Evolutionary conservation across 92 coral and sea anemone species (phyloP).

Genomic region (Diadumene lineata): DNA sequence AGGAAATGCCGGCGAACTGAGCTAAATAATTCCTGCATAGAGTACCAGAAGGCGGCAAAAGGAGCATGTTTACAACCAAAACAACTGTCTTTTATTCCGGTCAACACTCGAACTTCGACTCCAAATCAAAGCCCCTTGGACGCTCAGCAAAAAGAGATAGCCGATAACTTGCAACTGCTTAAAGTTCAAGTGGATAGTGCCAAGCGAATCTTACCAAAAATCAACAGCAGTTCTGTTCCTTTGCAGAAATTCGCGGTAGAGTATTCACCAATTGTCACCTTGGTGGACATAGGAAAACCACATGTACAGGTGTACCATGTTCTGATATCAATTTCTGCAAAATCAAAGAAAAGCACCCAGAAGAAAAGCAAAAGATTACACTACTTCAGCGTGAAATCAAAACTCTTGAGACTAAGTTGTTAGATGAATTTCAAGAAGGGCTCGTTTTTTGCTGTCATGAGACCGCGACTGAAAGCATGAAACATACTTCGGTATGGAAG

Average conservation of each 20-base stretch:
- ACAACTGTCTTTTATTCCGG: too few relatives aligned
- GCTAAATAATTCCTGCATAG: not conserved
- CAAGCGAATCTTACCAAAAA: constrained; percentile 14
- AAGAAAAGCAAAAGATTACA: constrained; percentile 5
- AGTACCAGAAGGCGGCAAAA: constrained; percentile 13
- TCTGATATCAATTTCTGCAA: constrained; percentile 16
- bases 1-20: constrained; percentile 23
- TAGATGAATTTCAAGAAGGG: constrained; percentile 23
- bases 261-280: constrained; percentile 43
- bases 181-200: constrained; percentile 33
- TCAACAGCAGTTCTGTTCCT: not conserved
- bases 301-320: constrained; percentile 6
- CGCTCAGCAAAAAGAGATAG: too few relatives aligned
- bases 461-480: constrained; percentile 31
- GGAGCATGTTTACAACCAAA: constrained; percentile 38
- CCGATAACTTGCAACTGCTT: too few relatives aligned
- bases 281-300: constrained; percentile 17
- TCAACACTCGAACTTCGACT: too few relatives aligned
- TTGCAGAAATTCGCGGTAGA: constrained; percentile 13
- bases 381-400: constrained; percentile 38
- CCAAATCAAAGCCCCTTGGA: too few relatives aligned
- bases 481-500: constrained; percentile 38
- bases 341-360: constrained; percentile 47
- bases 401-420: constrained; percentile 16
- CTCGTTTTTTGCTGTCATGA: constrained; percentile 46